These are phyloP conservation scores for Apodemia hepburni DNA, from an alignment of 2,888 invertebrate genomes.

Conservation along the genomic window DNA sequence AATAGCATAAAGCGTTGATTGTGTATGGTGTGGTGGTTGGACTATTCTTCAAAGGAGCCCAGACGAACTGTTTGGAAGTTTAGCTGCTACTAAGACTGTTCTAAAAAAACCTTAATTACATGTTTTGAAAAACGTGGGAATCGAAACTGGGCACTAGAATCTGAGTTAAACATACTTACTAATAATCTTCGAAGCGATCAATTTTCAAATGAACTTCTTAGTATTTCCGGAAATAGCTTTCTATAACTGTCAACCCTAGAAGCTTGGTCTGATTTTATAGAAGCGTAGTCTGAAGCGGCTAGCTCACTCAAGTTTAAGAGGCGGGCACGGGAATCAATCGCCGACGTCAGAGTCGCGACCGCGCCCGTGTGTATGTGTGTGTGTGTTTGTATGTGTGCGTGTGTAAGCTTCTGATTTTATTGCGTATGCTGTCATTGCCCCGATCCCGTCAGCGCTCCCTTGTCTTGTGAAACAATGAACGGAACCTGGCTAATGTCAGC, in stretches of 20 bases:
- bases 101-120: too few species aligned
- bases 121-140: too few species aligned
- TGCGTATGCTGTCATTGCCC: slow-evolving; percentile 67
- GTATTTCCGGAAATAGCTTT: neutral
- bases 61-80: too few species aligned
- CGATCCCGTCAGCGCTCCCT: slow-evolving; percentile 43
- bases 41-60: too few species aligned
- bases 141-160: too few species aligned
- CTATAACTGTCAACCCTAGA: neutral
- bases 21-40: too few species aligned
- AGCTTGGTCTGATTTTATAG: slow-evolving; percentile 9
- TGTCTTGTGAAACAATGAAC: slow-evolving; percentile 60
- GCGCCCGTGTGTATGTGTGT: slow-evolving; percentile 38
- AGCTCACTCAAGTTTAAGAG: slow-evolving; percentile 18
- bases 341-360: slow-evolving; percentile 36
- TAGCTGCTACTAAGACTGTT: too few species aligned
- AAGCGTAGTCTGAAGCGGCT: slow-evolving; percentile 16
- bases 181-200: too few species aligned
- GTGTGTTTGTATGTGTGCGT: slow-evolving; percentile 31
- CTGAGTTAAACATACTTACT: too few species aligned
- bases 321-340: slow-evolving; percentile 32
- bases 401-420: slow-evolving; percentile 50
- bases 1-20: too few species aligned
- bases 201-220: neutral
- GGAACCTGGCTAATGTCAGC: slow-evolving; percentile 53